Evolutionary conservation across 2,888 invertebrate species (phyloP).

Genomic region (Crioceris asparagi): DNA sequence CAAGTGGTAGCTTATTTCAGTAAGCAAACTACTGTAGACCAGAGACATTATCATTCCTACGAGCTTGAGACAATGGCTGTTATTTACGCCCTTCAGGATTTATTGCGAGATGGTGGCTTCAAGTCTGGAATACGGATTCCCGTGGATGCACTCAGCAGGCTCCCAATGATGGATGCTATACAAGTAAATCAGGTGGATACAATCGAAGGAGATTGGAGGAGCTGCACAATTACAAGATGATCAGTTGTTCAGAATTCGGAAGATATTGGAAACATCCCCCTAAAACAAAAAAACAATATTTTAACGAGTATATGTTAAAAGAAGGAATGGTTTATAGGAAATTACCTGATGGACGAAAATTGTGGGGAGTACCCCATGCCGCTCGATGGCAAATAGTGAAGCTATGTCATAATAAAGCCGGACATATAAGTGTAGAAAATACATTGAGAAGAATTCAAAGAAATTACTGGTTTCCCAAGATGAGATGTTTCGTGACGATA

Average conservation of each 20-base stretch:
- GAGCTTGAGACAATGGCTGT: constrained; percentile 27
- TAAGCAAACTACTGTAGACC: neutral
- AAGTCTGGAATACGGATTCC: no score
- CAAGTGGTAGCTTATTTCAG: neutral
- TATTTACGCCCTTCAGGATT: constrained; percentile 20
- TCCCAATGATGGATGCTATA: neutral
- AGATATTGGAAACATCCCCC: neutral
- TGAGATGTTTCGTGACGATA: no score
- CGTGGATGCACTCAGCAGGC: neutral
- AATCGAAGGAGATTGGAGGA: neutral
- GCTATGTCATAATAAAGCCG: no score
- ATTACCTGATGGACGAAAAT: no score
- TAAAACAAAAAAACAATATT: neutral
- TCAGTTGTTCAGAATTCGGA: neutral
- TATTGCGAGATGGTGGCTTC: no score
- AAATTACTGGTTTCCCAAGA: no score
- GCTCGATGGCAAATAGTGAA: no score
- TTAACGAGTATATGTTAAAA: neutral
- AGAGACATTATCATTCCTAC: constrained; percentile 14
- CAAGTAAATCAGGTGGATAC: neutral
- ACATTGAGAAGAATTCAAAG: no score
- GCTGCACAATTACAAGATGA: neutral
- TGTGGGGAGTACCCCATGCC: no score
- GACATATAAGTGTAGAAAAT: no score
- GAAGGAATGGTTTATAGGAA: neutral